Base-by-base conservation (phyloP, 2,888 invertebrate genomes). In the Hirtodrosophila trivittata region DNA sequence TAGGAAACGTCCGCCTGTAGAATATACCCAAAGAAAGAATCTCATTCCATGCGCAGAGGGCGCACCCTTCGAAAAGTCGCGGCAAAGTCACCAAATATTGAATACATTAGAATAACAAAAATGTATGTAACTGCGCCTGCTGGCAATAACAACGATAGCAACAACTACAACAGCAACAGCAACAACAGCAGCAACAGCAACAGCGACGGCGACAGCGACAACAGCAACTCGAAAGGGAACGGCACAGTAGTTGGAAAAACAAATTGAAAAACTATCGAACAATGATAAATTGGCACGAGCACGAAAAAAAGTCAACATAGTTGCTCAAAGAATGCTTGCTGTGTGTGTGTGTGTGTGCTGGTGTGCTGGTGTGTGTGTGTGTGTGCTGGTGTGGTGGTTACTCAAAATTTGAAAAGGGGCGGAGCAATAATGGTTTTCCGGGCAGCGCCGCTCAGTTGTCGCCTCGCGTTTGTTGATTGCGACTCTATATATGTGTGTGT, bases 401-500 rank as follows among this genome's bases (percentile, higher is more conserved):
- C 50, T 80, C 55, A 80, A 82, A 82, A 86, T 62, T 82, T 80
- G 57, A 69, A 77, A 84, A 89, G 88, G 85, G 87, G 87, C 87
- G 87, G 87, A 89, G 87, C 89, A 77, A 88, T 83, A 84, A 86
- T 85, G 87, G 87, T 88, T 88, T 87, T 82, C 86, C 86, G 75
- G 64, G 66, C 78, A 64, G 75, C 82, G 73, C 57, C 66, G 80
- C 67, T 69, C 73, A 56, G 63, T 78, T 72, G 64, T 75, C 68
- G 70, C 59, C 47, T 39, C 49, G 37, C 52, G 35, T 63, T 66
- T 7, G 28, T 9, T 28, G 28, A 28, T 7, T 28, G 28, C 5
- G 49, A 38, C 26, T 49, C 32, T 52, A 9, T 49, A 28, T 52
- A 9, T 49, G 49, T 57, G 50, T 66, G 35, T 58, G 59, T 56